phyloP scores from a whole-genome alignment of 2,113 vertebrate species.

The Eulemur rufifrons region DNA sequence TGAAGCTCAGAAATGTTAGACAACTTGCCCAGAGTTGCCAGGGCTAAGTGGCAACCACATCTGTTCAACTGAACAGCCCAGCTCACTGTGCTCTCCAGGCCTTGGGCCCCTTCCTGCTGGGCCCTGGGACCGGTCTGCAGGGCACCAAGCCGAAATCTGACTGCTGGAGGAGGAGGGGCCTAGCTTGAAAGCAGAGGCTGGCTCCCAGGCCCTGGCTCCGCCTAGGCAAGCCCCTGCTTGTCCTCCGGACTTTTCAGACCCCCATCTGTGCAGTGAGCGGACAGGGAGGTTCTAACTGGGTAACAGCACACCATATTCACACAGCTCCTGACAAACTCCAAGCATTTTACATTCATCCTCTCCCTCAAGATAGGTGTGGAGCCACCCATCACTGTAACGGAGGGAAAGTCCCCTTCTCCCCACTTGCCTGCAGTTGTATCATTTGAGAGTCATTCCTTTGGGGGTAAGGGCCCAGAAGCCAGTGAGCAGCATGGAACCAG shows the following conservation, averaged over 20 bases:
- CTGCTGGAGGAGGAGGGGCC: neutral
- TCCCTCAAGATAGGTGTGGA: neutral
- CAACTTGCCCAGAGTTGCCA: accelerated
- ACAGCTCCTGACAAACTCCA: neutral
- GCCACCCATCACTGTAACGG: neutral
- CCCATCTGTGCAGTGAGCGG: neutral
- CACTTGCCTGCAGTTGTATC: neutral
- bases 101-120: neutral
- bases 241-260: neutral
- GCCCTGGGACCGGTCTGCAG: neutral
- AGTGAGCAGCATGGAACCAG: neutral
- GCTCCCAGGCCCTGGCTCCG: neutral
- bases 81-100: neutral
- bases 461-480: neutral
- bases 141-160: neutral
- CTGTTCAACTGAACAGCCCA: neutral
- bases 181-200: neutral
- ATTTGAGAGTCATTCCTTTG: neutral
- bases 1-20: neutral
- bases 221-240: neutral
- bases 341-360: neutral
- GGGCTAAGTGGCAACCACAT: neutral
- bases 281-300: neutral
- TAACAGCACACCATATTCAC: neutral
- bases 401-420: neutral